These are phyloP conservation scores for Toxotes chatareus DNA, from an alignment of 2,113 vertebrate genomes.

Conservation along the genomic window DNA sequence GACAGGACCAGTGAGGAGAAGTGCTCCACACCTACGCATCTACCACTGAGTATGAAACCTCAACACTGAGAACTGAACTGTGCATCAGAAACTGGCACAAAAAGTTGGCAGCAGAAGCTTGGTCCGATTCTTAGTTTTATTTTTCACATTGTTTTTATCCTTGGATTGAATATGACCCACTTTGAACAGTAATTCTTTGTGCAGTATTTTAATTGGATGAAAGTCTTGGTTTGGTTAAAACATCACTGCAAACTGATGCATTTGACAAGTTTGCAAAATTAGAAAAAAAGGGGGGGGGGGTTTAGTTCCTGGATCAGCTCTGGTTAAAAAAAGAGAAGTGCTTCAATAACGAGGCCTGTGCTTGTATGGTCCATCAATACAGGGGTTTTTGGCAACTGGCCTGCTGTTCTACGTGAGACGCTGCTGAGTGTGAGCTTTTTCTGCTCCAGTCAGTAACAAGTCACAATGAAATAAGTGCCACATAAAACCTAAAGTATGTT, in stretches of 20 bases:
- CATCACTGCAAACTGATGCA: not conserved
- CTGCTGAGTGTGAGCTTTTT: constrained; percentile 43
- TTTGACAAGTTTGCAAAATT: not conserved
- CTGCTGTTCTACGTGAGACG: constrained; percentile 15
- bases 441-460: constrained; percentile 32
- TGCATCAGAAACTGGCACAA: too few species aligned
- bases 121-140: not conserved
- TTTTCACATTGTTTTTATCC: too few species aligned
- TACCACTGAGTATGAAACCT: too few species aligned
- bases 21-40: too few species aligned
- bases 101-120: not conserved
- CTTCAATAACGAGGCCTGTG: not conserved
- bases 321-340: not conserved
- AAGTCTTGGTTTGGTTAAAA: not conserved
- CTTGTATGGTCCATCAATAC: constrained; percentile 27
- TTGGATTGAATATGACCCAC: not conserved
- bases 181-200: not conserved
- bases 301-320: not conserved
- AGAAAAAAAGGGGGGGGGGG: too few species aligned
- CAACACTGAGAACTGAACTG: too few species aligned
- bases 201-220: not conserved
- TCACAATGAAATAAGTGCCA: not conserved
- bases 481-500: not conserved
- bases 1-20: too few species aligned
- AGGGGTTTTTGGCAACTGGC: constrained; percentile 44